These are phyloP conservation scores for Brachirus orientalis DNA, from an alignment of 2,113 vertebrate genomes.

Conservation along the genomic window DNA sequence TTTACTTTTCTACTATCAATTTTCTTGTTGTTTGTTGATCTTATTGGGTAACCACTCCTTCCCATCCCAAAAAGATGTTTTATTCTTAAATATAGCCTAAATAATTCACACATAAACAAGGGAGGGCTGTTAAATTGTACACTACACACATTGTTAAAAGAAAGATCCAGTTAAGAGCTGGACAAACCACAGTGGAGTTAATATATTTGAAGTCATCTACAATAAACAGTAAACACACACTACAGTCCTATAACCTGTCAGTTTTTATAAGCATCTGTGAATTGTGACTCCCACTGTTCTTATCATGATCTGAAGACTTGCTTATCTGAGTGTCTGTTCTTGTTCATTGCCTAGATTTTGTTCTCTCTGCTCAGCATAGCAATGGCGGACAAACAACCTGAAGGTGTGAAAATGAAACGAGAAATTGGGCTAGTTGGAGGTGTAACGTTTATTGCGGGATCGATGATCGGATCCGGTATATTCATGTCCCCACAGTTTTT, in stretches of 20 bases:
- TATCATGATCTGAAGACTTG: too few species aligned
- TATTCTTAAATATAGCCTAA: too few species aligned
- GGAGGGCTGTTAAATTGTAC: too few species aligned
- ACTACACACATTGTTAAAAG: too few species aligned
- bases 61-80: too few species aligned
- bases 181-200: neutral
- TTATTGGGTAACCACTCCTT: too few species aligned
- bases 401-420: slow-evolving; percentile 55
- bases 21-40: too few species aligned
- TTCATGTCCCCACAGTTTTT: slow-evolving; percentile 85
- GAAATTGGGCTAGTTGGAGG: slow-evolving; percentile 78
- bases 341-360: too few species aligned
- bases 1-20: neutral
- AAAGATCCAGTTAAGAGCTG: neutral
- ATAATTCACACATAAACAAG: too few species aligned
- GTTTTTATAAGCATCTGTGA: neutral
- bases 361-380: neutral
- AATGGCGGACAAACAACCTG: slow-evolving; percentile 32
- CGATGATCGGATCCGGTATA: slow-evolving; percentile 86
- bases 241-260: neutral
- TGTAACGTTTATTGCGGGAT: slow-evolving; percentile 83
- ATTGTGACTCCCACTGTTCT: too few species aligned
- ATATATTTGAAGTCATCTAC: neutral
- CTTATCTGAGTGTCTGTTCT: too few species aligned
- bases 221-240: neutral